phyloP scores from a whole-genome alignment of 2,113 vertebrate genomes.

The Pomatostomus ruficeps region DNA sequence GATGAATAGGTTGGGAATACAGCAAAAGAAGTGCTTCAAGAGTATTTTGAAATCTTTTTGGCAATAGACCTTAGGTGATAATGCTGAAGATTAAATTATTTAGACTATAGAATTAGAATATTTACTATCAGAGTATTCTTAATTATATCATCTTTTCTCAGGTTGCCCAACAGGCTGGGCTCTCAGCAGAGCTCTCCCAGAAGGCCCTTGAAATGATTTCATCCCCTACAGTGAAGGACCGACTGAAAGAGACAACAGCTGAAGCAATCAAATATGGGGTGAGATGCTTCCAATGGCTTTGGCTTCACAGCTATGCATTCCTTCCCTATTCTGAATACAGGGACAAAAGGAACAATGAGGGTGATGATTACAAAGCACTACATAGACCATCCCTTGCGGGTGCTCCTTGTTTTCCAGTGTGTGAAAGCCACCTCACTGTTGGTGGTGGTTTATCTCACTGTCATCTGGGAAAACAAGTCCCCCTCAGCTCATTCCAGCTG shows the following conservation, averaged over 20 bases:
- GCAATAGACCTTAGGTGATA: not conserved
- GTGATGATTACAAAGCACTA: not conserved
- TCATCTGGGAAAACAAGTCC: not conserved
- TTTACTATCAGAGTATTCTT: not conserved
- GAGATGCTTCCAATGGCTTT: not conserved
- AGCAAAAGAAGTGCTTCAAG: not conserved
- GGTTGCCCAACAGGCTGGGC: constrained; percentile 81
- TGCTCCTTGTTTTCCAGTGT: not conserved
- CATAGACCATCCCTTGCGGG: not conserved
- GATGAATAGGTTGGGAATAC: not conserved
- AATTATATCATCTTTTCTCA: constrained; percentile 13
- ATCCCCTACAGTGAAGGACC: constrained; percentile 80
- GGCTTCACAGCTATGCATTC: not conserved
- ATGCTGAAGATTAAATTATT: not conserved
- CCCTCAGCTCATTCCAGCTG: not conserved
- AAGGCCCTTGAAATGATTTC: constrained; percentile 65
- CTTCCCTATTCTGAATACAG: not conserved
- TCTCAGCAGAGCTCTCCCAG: constrained; percentile 69
- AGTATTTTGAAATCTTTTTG: not conserved
- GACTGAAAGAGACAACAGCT: constrained; percentile 77
- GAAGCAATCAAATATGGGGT: constrained; percentile 81
- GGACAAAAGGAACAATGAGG: not conserved
- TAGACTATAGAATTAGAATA: not conserved
- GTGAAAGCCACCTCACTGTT: not conserved
- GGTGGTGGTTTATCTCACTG: not conserved